A percentile compares a stretch with the other conserved stretches of the same genome.
phyloP scores from a whole-genome alignment of 2,888 invertebrate species.

The Alsophila aescularia region DNA sequence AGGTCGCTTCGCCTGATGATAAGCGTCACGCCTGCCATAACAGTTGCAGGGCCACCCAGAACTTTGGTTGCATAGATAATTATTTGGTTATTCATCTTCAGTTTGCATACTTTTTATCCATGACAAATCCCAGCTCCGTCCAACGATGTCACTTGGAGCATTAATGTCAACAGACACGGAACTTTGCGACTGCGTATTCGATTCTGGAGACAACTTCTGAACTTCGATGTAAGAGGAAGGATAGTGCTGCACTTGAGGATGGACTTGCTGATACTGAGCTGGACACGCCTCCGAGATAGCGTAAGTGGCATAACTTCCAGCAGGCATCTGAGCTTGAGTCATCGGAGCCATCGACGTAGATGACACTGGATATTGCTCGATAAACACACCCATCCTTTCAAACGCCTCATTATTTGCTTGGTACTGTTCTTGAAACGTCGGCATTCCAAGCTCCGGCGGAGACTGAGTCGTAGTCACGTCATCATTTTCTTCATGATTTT shows the following conservation, averaged over 20 bases:
- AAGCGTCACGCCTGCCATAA: too few species aligned
- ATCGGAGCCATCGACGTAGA: conserved; percentile 38
- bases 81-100: conserved; percentile 54
- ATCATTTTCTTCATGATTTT: conserved; percentile 56
- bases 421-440: conserved; percentile 48
- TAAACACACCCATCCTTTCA: conserved; percentile 44
- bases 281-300: conserved; percentile 40
- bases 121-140: conserved; percentile 61
- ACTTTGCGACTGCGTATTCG: conserved; percentile 31
- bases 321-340: conserved; percentile 21
- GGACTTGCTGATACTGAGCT: conserved; percentile 42
- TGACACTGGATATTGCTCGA: conserved; percentile 48
- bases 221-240: conserved; percentile 39
- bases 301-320: conserved; percentile 41
- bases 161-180: conserved; percentile 22
- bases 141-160: conserved; percentile 37
- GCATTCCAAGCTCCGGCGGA: conserved; percentile 46
- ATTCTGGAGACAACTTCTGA: conserved; percentile 37
- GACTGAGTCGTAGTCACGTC: conserved; percentile 57
- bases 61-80: too few species aligned
- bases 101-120: conserved; percentile 60
- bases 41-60: too few species aligned
- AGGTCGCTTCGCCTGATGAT: too few species aligned
- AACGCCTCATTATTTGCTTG: conserved; percentile 40
- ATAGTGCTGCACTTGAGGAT: conserved; percentile 44